Conservation (phyloP, 2,797 vertebrate genomes). For the Falco rusticolus region DNA sequence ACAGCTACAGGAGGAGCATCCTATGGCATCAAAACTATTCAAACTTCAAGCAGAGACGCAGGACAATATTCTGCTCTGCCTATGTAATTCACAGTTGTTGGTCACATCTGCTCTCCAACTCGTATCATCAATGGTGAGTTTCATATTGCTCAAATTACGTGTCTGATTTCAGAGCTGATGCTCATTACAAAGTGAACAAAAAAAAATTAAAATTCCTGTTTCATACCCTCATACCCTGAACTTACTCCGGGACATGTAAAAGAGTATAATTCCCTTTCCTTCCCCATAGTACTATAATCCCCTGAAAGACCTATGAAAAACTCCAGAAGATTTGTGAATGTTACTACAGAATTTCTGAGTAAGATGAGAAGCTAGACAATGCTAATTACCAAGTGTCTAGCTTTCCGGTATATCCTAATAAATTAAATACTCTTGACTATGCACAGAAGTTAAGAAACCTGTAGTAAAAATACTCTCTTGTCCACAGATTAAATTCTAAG, state of each 20-base stretch:
- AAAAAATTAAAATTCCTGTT: not conserved
- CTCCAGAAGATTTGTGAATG: not conserved
- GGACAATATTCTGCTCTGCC: not conserved
- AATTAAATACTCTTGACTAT: not conserved
- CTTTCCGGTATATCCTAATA: not conserved
- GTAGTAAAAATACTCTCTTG: not conserved
- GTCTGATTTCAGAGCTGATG: not conserved
- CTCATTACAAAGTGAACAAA: not conserved
- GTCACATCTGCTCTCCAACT: not conserved
- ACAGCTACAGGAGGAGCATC: not conserved
- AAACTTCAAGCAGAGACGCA: not conserved
- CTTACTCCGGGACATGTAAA: accelerated
- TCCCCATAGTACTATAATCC: not conserved
- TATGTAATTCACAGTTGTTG: not conserved
- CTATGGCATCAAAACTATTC: not conserved
- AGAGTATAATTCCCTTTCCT: not conserved
- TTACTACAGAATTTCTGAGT: not conserved
- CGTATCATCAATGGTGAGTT: not conserved
- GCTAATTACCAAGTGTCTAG: not conserved
- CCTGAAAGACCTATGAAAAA: not conserved
- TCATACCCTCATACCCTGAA: not conserved
- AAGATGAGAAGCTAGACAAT: not conserved
- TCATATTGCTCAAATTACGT: not conserved
- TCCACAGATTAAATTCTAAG: not conserved
- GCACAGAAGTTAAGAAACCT: not conserved